phyloP scores from a whole-genome alignment of 2,113 vertebrate species.

The Heteronetta atricapilla region DNA sequence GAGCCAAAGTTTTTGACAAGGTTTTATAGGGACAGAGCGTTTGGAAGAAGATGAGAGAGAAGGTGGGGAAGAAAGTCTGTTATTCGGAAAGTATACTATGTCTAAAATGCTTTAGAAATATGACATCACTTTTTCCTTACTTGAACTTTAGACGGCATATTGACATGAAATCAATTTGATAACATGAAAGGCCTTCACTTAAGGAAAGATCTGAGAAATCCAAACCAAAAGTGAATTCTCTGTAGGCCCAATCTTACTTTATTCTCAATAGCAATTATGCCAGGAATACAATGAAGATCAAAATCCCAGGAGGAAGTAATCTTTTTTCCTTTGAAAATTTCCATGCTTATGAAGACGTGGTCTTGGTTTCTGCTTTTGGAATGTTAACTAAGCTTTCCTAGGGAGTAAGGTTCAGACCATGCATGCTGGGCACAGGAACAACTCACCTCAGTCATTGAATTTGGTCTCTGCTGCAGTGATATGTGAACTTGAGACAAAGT shows the following conservation, averaged over 20 bases:
- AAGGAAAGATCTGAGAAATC: conserved; percentile 1
- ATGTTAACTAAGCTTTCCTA: conserved; percentile 3
- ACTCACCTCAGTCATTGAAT: neutral
- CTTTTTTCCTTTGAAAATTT: neutral
- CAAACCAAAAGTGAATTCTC: conserved; percentile 8
- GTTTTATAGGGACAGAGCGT: neutral
- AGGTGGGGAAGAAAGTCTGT: neutral
- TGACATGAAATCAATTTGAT: conserved; percentile 14
- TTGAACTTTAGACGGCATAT: conserved; percentile 19
- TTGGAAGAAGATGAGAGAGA: neutral
- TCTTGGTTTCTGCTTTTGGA: neutral
- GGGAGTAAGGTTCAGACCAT: neutral
- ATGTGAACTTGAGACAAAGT: neutral
- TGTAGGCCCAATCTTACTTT: neutral
- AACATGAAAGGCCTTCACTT: neutral
- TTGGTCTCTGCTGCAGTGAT: neutral
- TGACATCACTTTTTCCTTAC: neutral
- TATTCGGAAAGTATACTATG: neutral
- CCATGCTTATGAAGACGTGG: neutral
- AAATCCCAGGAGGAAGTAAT: neutral
- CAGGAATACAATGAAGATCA: neutral
- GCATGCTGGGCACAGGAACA: neutral
- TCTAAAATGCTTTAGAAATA: neutral
- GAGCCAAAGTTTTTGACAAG: neutral
- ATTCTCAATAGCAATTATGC: neutral